These are phyloP conservation scores for Drosophila recens DNA, from an alignment of 2,888 invertebrate genomes.

Conservation along the genomic window DNA sequence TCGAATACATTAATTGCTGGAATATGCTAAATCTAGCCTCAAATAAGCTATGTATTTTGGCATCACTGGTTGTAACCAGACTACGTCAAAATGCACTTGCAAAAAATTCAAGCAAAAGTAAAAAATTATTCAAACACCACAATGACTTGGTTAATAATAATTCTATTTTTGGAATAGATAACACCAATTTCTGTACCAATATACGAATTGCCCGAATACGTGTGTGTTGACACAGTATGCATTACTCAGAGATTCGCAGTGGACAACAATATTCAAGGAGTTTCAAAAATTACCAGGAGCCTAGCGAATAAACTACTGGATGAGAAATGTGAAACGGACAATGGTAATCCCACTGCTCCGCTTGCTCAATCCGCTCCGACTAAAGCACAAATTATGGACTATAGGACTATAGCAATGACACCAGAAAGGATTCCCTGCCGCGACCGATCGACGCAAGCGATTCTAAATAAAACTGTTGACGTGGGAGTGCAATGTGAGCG, in stretches of 20 bases:
- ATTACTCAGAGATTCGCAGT: conserved; percentile 15
- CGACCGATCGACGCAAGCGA: conserved; percentile 39
- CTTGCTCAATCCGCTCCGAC: too few species aligned
- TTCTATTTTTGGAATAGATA: conserved; percentile 8
- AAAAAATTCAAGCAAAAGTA: conserved; percentile 8
- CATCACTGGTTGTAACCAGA: too few species aligned
- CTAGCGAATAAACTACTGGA: background rate
- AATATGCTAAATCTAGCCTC: too few species aligned
- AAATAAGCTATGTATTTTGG: too few species aligned
- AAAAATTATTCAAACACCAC: background rate
- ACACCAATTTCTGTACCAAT: conserved; percentile 33
- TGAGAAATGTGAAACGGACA: background rate
- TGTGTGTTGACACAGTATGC: conserved; percentile 46
- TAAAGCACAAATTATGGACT: background rate
- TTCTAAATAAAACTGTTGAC: background rate
- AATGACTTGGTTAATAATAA: background rate
- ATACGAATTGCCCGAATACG: conserved; percentile 43
- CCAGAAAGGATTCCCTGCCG: conserved; percentile 20
- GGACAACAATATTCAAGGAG: conserved; percentile 1
- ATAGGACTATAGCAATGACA: background rate
- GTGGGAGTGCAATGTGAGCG: conserved; percentile 65
- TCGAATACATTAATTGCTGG: too few species aligned
- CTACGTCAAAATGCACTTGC: conserved; percentile 18
- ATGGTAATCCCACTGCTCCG: background rate
- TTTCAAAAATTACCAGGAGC: background rate